Evolutionary conservation across 2,888 invertebrate genomes (phyloP).

Genomic region (Dorcus parallelipipedus): DNA sequence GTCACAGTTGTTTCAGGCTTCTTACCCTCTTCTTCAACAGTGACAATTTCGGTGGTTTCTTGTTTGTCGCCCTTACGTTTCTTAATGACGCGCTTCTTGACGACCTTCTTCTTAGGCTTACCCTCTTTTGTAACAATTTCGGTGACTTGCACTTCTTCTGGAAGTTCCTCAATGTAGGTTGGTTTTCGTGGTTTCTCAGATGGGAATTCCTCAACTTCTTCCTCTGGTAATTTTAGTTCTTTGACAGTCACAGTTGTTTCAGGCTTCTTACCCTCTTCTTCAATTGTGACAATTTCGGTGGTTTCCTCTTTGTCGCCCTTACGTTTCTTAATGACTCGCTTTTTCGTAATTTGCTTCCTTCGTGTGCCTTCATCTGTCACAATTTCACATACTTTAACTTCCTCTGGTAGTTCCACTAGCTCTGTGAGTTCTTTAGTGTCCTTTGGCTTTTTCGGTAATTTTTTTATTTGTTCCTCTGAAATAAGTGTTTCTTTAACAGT

Average conservation of each 20-base stretch:
- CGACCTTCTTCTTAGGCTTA: slow-evolving; percentile 42
- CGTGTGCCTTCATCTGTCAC: slow-evolving; percentile 44
- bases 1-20: slow-evolving; percentile 44
- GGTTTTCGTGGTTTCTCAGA: slow-evolving; percentile 24
- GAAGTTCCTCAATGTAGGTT: slow-evolving; percentile 17
- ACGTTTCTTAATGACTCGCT: slow-evolving; percentile 39
- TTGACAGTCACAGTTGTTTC: slow-evolving; percentile 44
- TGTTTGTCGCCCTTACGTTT: slow-evolving; percentile 46
- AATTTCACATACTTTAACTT: slow-evolving; percentile 35
- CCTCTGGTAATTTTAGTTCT: slow-evolving; percentile 33
- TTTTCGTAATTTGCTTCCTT: slow-evolving; percentile 37
- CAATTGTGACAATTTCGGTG: slow-evolving; percentile 51
- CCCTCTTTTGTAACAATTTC: slow-evolving; percentile 41
- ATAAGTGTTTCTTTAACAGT: slow-evolving; percentile 24
- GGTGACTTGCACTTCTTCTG: slow-evolving; percentile 28
- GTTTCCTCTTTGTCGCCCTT: slow-evolving; percentile 48
- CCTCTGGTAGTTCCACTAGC: slow-evolving; percentile 34
- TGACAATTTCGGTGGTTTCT: slow-evolving; percentile 50
- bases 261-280: slow-evolving; percentile 43
- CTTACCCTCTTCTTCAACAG: slow-evolving; percentile 45
- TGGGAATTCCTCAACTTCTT: slow-evolving; percentile 24
- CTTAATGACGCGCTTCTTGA: slow-evolving; percentile 45
- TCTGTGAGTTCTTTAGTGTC: slow-evolving; percentile 29
- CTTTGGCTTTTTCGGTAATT: slow-evolving; percentile 19
- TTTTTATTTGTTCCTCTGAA: slow-evolving; percentile 28